Percentiles rank a stretch among this genome's conserved stretches.
These are phyloP conservation scores for Lapara coniferarum DNA, from an alignment of 2,888 invertebrate species.

Conservation along the genomic window DNA sequence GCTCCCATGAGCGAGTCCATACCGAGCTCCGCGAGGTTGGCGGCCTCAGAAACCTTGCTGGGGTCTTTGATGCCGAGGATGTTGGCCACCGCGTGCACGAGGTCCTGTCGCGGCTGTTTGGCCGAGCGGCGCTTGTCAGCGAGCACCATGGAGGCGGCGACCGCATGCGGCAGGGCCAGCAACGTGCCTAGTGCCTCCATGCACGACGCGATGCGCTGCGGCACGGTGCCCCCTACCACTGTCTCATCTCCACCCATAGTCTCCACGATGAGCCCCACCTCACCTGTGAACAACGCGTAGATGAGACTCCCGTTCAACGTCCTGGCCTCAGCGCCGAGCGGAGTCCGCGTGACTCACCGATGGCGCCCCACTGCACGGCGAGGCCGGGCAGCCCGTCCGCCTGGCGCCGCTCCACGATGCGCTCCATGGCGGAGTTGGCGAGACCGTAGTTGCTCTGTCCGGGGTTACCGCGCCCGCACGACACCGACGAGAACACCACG, in stretches of 20 bases:
- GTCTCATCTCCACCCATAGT: conserved; percentile 95
- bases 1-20: conserved; percentile 99
- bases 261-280: conserved; percentile 96
- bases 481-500: conserved; percentile 97
- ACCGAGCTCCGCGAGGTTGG: conserved; percentile 96
- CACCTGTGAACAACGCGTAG: conserved; percentile 74
- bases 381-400: conserved; percentile 92
- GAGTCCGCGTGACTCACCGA: conserved; percentile 76
- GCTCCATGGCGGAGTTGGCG: conserved; percentile 99
- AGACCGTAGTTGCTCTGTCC: conserved; percentile 99
- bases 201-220: conserved; percentile 98
- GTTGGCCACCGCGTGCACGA: conserved; percentile 92
- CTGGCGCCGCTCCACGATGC: conserved; percentile 94
- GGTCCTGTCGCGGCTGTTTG: conserved; percentile 79
- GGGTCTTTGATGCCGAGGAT: conserved; percentile 96
- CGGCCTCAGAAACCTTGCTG: conserved; percentile 87
- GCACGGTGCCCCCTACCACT: conserved; percentile 97
- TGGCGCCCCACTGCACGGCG: conserved; percentile 99
- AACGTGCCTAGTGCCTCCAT: conserved; percentile 94
- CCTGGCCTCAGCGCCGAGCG: no score
- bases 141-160: conserved; percentile 92
- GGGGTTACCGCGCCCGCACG: conserved; percentile 97
- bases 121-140: conserved; percentile 91
- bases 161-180: conserved; percentile 94
- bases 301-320: background rate